A percentile compares a stretch with the other conserved stretches of the same genome.
phyloP scores from a whole-genome alignment of 2,113 vertebrate genomes.

The Daboia siamensis region DNA sequence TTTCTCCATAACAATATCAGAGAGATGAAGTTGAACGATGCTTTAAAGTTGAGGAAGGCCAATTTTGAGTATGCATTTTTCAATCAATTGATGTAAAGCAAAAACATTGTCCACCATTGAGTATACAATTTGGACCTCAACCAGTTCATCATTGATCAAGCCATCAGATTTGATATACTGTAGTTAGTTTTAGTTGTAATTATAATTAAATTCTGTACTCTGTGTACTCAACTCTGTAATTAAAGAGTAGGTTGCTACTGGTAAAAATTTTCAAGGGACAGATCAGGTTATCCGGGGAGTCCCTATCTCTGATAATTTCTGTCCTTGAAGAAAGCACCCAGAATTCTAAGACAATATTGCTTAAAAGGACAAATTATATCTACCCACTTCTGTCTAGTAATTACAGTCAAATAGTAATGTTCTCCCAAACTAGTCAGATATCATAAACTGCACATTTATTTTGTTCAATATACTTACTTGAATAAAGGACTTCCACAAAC shows the following conservation, averaged over 20 bases:
- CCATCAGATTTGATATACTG: not conserved
- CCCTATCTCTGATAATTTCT: not conserved
- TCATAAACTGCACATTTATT: constrained; percentile 1
- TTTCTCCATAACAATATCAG: not conserved
- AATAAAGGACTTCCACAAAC: constrained; percentile 88
- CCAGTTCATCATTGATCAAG: not conserved
- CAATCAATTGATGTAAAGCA: not conserved
- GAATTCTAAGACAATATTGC: not conserved
- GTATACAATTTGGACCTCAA: not conserved
- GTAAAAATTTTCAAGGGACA: not conserved
- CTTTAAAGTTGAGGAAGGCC: not conserved
- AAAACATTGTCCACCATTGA: not conserved
- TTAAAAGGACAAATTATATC: not conserved
- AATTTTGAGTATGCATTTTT: not conserved
- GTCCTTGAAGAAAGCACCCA: not conserved
- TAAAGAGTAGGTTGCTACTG: not conserved
- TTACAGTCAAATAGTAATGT: not conserved
- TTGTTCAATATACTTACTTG: constrained; percentile 76
- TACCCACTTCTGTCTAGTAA: not conserved
- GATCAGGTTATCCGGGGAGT: not conserved
- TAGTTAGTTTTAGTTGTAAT: not conserved
- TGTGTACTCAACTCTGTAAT: not conserved
- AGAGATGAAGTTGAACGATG: not conserved
- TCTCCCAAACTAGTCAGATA: not conserved
- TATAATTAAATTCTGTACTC: not conserved